A percentile compares a stretch with the other conserved stretches of the same genome.
Evolutionary conservation across 2,113 vertebrate genomes (phyloP).

Genomic region (Cricetomys ansorgei): DNA sequence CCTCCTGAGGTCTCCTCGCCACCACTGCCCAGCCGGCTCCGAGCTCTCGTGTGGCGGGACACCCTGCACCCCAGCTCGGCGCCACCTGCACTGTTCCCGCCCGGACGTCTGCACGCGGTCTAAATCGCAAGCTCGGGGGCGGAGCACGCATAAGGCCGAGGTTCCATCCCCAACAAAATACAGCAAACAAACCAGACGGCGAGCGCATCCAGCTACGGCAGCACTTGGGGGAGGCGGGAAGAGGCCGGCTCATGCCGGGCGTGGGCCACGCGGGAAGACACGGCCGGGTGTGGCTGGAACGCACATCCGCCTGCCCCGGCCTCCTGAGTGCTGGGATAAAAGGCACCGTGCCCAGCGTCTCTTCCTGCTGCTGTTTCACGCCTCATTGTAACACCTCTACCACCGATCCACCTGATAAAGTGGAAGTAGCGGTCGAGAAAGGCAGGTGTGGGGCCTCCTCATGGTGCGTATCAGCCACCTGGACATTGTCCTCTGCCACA

Average conservation of each 20-base stretch:
- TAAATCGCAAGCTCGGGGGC: no score
- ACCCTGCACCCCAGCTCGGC: neutral
- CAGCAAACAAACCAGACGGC: no score
- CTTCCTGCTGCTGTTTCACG: neutral
- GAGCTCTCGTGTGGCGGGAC: neutral
- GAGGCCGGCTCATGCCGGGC: no score
- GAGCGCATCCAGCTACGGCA: no score
- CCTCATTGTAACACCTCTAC: neutral
- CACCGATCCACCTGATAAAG: neutral
- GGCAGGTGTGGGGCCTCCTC: neutral
- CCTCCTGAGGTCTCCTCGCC: neutral
- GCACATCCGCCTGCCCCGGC: neutral
- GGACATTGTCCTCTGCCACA: neutral
- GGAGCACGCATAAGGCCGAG: no score
- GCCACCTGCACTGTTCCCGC: neutral
- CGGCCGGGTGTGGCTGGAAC: neutral
- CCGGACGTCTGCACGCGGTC: no score
- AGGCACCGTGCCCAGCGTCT: neutral
- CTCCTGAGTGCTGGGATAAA: neutral
- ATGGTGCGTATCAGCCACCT: neutral
- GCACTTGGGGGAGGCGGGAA: no score
- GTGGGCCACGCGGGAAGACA: no score
- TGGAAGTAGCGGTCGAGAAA: neutral
- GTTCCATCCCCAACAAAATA: no score
- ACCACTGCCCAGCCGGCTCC: neutral